phyloP scores from a whole-genome alignment of 2,113 vertebrate species.

The Barnardius zonarius region DNA sequence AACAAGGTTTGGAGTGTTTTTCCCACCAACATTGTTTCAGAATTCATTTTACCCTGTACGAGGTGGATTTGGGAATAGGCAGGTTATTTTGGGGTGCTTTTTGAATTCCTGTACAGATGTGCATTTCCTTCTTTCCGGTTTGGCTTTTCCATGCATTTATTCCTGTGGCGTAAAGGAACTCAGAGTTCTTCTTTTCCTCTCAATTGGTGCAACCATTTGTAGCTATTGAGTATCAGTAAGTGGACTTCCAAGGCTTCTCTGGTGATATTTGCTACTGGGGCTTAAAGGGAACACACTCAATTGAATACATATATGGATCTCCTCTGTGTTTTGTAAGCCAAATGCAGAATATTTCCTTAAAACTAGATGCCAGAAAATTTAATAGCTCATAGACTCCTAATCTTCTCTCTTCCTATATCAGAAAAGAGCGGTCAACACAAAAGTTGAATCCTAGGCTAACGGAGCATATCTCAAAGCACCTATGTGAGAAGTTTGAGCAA shows the following conservation, averaged over 20 bases:
- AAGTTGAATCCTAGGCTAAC: neutral
- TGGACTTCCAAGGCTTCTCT: neutral
- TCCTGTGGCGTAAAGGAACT: neutral
- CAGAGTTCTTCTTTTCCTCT: neutral
- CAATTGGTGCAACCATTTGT: neutral
- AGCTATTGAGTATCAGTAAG: neutral
- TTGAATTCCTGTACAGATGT: neutral
- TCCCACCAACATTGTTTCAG: neutral
- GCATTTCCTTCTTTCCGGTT: neutral
- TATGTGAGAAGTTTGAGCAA: neutral
- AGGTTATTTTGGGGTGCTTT: neutral
- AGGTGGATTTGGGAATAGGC: neutral
- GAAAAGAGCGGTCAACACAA: neutral
- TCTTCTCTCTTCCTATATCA: neutral
- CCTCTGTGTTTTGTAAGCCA: neutral
- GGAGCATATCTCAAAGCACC: neutral
- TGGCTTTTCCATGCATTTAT: neutral
- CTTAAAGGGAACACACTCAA: neutral
- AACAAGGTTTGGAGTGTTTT: neutral
- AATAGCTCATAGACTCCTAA: neutral
- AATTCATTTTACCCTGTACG: neutral
- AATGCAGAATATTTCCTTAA: neutral
- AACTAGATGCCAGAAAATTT: neutral
- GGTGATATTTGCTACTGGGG: neutral
- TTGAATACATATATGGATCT: neutral